Base-by-base conservation (phyloP, 2,888 invertebrate species). In the Nemurella pictetii region DNA sequence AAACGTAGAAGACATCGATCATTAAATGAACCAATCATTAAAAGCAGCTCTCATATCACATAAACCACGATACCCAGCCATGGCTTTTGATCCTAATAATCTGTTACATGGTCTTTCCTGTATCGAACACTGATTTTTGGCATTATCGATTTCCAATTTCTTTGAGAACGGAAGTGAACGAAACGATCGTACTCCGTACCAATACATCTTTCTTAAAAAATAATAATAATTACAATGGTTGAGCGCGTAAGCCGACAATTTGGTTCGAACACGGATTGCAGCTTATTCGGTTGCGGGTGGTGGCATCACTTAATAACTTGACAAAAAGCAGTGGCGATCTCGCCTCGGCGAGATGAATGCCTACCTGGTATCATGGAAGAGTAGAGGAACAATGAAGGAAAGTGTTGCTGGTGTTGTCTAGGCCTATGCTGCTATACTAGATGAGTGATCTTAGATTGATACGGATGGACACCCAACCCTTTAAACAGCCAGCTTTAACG, bases 271-370 rank as follows among this genome's bases (percentile, higher is more conserved):
- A 75, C 75, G 75, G 75, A 75, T 25, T 73, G 73, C 26, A 75
- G 26, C 27, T 75, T 27, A 75, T 75, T 75, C 78, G 78, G 78
- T 78, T 78, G 78, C 78, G 78, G 78, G 29, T 78, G 78, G 78
- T 20, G 30, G 78, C 5, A 78, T 78, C 78, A 78, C 30, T 78
- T 78, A 78, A 78, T 78, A 78, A 78, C 78, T 29, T 29, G 78
- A 78, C 78, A 78, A 78, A 29, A 78, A 78, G 55, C 55, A 55
- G 5, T 35, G 4, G 55, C 9, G 15, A 20, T 20, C 55, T 55
- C 20, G 55, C 55, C 55, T 55, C 55, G 9, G 20, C 55, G 15
- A 2, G 55, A 55, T n/a, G n/a, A n/a, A n/a, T n/a, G n/a, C n/a
- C n/a, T n/a, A n/a, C n/a, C n/a, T n/a, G n/a, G n/a, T n/a, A n/a